A percentile compares a stretch with the other conserved stretches of the same genome.
Conservation (phyloP, 2,888 invertebrate genomes). For the Plagiodera versicolora region DNA sequence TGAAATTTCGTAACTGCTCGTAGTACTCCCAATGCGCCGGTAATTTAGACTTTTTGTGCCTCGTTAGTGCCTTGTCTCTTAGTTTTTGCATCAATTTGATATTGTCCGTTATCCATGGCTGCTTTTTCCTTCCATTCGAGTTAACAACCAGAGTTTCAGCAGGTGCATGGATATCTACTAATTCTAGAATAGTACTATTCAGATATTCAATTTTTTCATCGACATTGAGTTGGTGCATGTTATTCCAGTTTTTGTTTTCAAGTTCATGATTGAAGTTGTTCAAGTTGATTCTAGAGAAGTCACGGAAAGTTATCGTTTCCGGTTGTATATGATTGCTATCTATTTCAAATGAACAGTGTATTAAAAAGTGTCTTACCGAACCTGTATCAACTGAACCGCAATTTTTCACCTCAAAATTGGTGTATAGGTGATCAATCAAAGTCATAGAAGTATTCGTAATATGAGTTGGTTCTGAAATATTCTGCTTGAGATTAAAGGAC, state of each 20-base stretch:
- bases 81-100: constrained; percentile 2
- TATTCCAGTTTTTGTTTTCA: not conserved
- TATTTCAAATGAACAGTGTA: constrained; percentile 5
- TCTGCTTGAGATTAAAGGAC: not conserved
- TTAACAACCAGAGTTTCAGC: not conserved
- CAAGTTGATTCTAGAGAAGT: not conserved
- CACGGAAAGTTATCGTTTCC: not conserved
- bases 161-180: not conserved
- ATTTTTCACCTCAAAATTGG: constrained; percentile 2
- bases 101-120: constrained; percentile 8
- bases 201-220: constrained; percentile 2
- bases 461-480: not conserved
- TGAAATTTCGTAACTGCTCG: not conserved
- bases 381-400: not conserved
- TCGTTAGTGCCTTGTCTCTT: not conserved
- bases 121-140: not conserved
- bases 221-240: not conserved
- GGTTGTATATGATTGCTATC: not conserved
- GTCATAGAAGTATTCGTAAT: not conserved
- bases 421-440: not conserved
- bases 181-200: constrained; percentile 1
- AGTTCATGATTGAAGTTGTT: not conserved
- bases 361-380: not conserved
- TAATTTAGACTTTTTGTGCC: constrained; percentile 3
- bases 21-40: not conserved